These are phyloP conservation scores for Manacus vitellinus DNA, from an alignment of 2,113 vertebrate species.

Conservation along the genomic window DNA sequence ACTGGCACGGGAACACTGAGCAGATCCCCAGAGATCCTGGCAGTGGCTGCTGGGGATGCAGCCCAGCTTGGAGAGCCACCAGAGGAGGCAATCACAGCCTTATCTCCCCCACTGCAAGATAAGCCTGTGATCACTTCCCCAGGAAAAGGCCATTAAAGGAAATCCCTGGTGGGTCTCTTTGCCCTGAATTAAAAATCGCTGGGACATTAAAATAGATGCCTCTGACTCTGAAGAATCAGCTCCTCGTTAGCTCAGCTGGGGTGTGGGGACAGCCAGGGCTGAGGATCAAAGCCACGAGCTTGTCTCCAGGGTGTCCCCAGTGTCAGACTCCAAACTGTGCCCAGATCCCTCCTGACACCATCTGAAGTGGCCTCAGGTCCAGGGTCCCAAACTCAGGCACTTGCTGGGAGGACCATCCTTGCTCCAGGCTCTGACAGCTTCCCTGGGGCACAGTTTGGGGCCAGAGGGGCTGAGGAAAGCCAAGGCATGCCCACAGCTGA, in stretches of 20 bases:
- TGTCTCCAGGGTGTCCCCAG: not conserved
- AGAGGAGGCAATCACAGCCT: not conserved
- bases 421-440: not conserved
- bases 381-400: not conserved
- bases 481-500: accelerated
- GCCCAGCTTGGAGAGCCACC: not conserved
- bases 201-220: not conserved
- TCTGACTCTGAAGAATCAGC: not conserved
- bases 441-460: not conserved
- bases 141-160: not conserved
- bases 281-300: not conserved
- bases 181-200: not conserved
- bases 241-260: not conserved
- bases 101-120: not conserved
- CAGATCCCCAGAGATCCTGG: not conserved
- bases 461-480: not conserved
- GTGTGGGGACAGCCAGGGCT: not conserved
- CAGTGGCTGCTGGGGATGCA: not conserved
- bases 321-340: not conserved
- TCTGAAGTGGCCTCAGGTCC: not conserved
- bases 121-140: not conserved
- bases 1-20: not conserved
- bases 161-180: not conserved
- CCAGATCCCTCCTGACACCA: accelerated
- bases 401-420: not conserved